Conservation (phyloP, 1,140 invertebrate genomes). For the Zeugodacus cucurbitae region DNA sequence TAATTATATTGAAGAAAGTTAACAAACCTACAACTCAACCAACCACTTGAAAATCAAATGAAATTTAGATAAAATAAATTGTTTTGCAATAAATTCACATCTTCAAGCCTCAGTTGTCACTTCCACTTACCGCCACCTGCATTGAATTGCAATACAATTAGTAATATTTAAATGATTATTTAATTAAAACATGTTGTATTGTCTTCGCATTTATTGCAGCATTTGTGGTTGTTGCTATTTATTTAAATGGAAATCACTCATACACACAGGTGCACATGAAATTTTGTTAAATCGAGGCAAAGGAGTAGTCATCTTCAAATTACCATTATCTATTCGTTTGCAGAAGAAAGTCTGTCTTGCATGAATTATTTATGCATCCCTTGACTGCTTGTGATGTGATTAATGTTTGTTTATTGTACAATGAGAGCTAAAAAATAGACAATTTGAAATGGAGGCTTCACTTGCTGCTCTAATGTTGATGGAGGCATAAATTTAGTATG, state of each 20-base stretch:
- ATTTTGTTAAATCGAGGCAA: background rate
- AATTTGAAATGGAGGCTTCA: too few species aligned
- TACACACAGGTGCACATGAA: background rate
- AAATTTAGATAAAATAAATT: background rate
- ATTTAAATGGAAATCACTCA: background rate
- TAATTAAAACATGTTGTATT: background rate
- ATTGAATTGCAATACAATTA: background rate
- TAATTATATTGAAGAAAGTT: background rate
- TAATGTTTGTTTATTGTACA: background rate
- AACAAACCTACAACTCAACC: background rate
- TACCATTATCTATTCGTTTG: background rate
- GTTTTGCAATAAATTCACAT: background rate
- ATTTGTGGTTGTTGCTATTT: background rate
- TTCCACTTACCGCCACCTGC: background rate
- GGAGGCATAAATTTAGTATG: too few species aligned
- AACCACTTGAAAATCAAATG: background rate
- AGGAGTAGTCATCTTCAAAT: background rate
- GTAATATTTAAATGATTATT: background rate
- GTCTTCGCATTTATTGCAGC: background rate
- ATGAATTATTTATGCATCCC: background rate
- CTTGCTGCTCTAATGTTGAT: too few species aligned
- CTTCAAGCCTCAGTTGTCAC: background rate
- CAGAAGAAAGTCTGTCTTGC: background rate
- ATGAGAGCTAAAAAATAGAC: too few species aligned
- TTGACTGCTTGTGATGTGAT: background rate